A percentile compares a stretch with the other conserved stretches of the same genome.
Evolutionary conservation across 2,797 vertebrate species (phyloP).

Genomic region (Phataginus tetradactyla): DNA sequence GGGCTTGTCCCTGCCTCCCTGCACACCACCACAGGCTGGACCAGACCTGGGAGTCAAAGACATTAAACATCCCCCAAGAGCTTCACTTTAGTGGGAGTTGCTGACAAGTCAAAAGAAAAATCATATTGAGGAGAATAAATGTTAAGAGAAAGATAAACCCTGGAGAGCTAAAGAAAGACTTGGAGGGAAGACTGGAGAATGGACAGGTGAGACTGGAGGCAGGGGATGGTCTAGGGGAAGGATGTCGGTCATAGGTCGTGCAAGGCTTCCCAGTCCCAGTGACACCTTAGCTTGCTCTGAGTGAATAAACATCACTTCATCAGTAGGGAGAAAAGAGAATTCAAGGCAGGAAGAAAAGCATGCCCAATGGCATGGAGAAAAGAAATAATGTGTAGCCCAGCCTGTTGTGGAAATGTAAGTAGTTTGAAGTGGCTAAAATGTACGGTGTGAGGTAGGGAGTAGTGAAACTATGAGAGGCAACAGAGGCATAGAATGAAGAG

Average conservation of each 20-base stretch:
- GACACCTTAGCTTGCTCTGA: background rate
- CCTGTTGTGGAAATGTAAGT: background rate
- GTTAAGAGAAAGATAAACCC: background rate
- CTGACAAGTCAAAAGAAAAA: background rate
- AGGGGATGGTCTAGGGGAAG: background rate
- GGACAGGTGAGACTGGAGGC: background rate
- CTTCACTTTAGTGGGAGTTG: background rate
- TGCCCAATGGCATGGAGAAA: background rate
- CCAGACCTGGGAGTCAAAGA: background rate
- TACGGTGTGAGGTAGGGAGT: too few relatives aligned
- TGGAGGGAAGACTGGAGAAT: background rate
- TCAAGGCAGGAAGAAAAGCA: background rate
- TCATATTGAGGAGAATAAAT: background rate
- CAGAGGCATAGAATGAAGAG: background rate
- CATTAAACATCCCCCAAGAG: background rate
- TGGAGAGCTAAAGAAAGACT: background rate
- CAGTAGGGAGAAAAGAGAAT: background rate
- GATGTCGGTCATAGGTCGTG: background rate
- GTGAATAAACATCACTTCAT: background rate
- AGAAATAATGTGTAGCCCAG: background rate
- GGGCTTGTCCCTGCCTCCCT: background rate
- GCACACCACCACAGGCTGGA: rapidly evolving
- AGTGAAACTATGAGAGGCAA: background rate
- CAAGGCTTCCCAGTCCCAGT: background rate
- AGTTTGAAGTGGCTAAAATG: background rate